Conservation (phyloP, 2,797 vertebrate species). For the Pangasius krempfi region DNA sequence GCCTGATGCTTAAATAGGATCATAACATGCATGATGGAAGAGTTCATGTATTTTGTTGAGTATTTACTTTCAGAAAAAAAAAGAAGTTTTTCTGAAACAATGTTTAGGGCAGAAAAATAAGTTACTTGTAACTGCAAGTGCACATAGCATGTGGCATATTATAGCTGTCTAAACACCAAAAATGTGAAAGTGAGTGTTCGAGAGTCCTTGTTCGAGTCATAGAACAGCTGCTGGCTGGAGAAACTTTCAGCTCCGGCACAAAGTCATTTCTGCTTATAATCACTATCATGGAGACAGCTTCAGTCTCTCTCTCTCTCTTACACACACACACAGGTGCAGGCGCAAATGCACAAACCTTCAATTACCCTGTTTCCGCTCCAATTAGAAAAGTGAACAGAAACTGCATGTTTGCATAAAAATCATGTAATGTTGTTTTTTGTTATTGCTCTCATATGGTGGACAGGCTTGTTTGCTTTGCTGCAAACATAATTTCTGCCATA, state of each 20-base stretch:
- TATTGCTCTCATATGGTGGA: constrained; percentile 69
- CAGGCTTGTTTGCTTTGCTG: constrained; percentile 72
- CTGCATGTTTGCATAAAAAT: constrained; percentile 56
- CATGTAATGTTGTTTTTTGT: constrained; percentile 64
- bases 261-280: constrained; percentile 4
- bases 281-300: not conserved
- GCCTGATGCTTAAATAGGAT: constrained; percentile 25
- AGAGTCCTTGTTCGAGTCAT: not conserved
- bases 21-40: constrained; percentile 14
- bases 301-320: not conserved
- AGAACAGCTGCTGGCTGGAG: not conserved
- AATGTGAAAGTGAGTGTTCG: constrained; percentile 3
- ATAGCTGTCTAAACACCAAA: not conserved
- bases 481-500: constrained; percentile 61
- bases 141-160: no score
- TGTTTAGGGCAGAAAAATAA: not conserved
- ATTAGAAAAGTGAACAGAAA: constrained; percentile 4
- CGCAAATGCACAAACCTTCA: not conserved
- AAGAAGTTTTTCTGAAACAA: no score
- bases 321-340: not conserved
- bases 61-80: not conserved
- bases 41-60: not conserved
- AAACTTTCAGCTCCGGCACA: not conserved
- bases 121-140: not conserved
- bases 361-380: not conserved